Evolutionary conservation across 2,888 invertebrate genomes (phyloP).

Genomic region (Teinopalpus imperialis): DNA sequence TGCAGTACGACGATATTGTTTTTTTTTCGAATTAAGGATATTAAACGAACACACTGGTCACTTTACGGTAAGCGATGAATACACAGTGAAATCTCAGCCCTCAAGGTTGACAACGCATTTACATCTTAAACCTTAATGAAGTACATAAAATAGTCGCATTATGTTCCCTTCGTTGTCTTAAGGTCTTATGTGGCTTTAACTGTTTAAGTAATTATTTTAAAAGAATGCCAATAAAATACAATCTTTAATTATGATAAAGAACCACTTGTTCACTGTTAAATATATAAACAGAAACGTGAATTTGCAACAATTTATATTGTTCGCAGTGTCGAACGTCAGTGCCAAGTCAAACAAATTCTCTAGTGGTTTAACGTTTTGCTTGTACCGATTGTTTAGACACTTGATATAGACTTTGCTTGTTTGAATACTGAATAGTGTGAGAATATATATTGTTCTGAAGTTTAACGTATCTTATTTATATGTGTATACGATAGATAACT

Average conservation of each 20-base stretch:
- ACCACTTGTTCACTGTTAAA: background rate
- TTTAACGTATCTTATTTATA: conserved; percentile 1
- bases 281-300: background rate
- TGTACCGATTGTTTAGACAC: conserved; percentile 1
- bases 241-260: background rate
- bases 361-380: conserved; percentile 3
- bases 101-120: too few relatives aligned
- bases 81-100: too few relatives aligned
- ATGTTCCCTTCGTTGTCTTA: too few relatives aligned
- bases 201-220: too few relatives aligned
- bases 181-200: too few relatives aligned
- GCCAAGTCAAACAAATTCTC: conserved; percentile 21
- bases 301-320: conserved; percentile 6
- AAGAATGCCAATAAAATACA: background rate
- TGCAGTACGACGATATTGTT: too few relatives aligned
- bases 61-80: too few relatives aligned
- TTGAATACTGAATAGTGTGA: background rate
- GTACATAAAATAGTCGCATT: too few relatives aligned
- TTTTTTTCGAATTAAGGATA: too few relatives aligned
- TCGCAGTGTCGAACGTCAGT: background rate
- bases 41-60: too few relatives aligned
- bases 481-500: too few relatives aligned
- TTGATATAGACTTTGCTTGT: conserved; percentile 14
- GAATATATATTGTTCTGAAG: conserved; percentile 1
- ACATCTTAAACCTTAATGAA: too few relatives aligned